Conservation (phyloP, 2,113 vertebrate genomes). For the Scomber japonicus region DNA sequence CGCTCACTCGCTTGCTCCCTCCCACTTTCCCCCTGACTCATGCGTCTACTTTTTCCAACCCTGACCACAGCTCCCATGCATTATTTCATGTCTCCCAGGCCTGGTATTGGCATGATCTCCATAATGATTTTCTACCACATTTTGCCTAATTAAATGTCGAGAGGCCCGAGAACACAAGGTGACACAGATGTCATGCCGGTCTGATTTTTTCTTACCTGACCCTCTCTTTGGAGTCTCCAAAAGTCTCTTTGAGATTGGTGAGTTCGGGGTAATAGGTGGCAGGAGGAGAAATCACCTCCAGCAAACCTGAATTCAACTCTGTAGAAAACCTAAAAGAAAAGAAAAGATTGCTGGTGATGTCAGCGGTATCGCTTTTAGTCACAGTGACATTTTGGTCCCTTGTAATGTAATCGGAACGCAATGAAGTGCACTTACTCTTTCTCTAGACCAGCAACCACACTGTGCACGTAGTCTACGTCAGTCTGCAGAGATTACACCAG, state of each 20-base stretch:
- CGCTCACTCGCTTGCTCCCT: slow-evolving; percentile 42
- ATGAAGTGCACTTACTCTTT: slow-evolving; percentile 91
- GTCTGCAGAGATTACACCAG: slow-evolving; percentile 85
- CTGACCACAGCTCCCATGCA: slow-evolving; percentile 42
- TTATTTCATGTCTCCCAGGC: slow-evolving; percentile 21
- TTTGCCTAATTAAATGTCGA: slow-evolving; percentile 3
- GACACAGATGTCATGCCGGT: background rate
- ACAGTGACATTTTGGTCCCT: background rate
- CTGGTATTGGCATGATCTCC: slow-evolving; percentile 27
- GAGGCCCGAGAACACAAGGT: background rate
- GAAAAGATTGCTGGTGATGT: background rate
- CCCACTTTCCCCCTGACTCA: slow-evolving; percentile 64
- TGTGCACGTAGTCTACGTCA: slow-evolving; percentile 92
- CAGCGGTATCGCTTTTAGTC: background rate
- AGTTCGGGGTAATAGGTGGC: slow-evolving; percentile 95
- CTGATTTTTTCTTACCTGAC: slow-evolving; percentile 87
- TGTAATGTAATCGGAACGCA: background rate
- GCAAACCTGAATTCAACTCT: slow-evolving; percentile 94
- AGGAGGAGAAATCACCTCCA: slow-evolving; percentile 97
- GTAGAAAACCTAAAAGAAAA: slow-evolving; percentile 90
- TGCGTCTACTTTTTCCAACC: slow-evolving; percentile 51
- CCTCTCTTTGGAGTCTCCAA: slow-evolving; percentile 97
- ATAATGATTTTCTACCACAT: slow-evolving; percentile 16
- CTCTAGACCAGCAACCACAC: slow-evolving; percentile 91
- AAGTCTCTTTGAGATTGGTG: slow-evolving; percentile 95